Evolutionary conservation across 2,888 invertebrate genomes (phyloP).

Genomic region (Gymnoscelis rufifasciata): DNA sequence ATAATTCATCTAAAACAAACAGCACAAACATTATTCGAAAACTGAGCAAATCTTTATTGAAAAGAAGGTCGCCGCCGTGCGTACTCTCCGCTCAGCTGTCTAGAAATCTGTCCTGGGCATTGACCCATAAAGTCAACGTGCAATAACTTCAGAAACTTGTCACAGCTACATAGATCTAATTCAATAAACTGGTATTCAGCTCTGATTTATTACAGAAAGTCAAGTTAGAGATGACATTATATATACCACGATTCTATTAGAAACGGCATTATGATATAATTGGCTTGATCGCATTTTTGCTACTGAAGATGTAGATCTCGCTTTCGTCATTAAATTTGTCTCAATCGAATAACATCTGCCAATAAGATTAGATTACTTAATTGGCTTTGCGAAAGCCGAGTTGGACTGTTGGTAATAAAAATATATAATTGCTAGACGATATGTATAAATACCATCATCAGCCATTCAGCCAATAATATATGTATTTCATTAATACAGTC

Average conservation of each 20-base stretch:
- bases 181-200: slow-evolving; percentile 10
- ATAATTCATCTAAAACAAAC: too few relatives aligned
- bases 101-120: slow-evolving; percentile 1
- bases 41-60: too few relatives aligned
- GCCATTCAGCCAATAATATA: too few relatives aligned
- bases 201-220: slow-evolving; percentile 13
- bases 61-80: not conserved
- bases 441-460: too few relatives aligned
- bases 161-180: slow-evolving; percentile 2
- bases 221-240: slow-evolving; percentile 24
- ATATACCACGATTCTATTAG: slow-evolving; percentile 35
- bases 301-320: not conserved
- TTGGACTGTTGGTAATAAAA: too few relatives aligned
- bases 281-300: slow-evolving; percentile 32
- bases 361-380: too few relatives aligned
- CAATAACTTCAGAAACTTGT: not conserved
- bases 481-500: not conserved
- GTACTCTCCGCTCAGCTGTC: not conserved
- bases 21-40: not conserved
- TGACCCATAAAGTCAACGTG: slow-evolving; percentile 1
- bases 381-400: too few relatives aligned
- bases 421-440: not conserved
- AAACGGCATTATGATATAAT: slow-evolving; percentile 29
- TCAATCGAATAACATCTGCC: too few relatives aligned
- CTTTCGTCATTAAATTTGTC: slow-evolving; percentile 3